Evolutionary conservation across 2,797 vertebrate genomes (phyloP), one percentile per base, ranked within the genome.

Genomic region (Pseudochirops corinnae): DNA sequence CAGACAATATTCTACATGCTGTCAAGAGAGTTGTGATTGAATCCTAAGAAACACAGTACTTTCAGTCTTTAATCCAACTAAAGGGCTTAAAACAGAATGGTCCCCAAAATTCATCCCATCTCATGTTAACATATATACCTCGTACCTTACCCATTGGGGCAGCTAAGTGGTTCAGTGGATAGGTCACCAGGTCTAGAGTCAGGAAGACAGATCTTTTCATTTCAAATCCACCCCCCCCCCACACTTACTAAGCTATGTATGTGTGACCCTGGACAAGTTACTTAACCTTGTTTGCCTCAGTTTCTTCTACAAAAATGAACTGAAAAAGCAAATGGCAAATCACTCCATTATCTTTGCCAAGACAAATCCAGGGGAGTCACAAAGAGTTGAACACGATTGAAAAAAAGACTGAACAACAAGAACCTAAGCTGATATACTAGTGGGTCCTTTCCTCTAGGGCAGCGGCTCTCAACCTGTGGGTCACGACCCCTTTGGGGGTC

Each of bases 51-150:
- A 10, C 0, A 2, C 6, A 82, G 26, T 82, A 21, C 39, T 82
- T 82, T 82, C 13, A n/a, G 7, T 82, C 74, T 82, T 95, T 93
- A 74, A 97, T 93, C 67, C 9, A 52, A 56, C 39, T 92, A 90
- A 92, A 53, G 93, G 93, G 46, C 18, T 95, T 93, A 93, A 95
- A 95, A 92, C 91, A 92, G 56, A 95, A 39, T 92, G 29, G 33
- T 96, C 53, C 93, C 10, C 87, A 50, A 92, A 91, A 33, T 16
- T 33, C 46, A n/a, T 57, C 0, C 57, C 74, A 92, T 24, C 24
- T 96, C 6, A 92, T 82, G 18, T 21, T 87, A 26, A 50, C 3
- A 26, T 50, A 18, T 18, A 6, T 67, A 67, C 33, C 33, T 39
- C 21, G 39, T 50, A 12, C 39, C 74, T 50, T 82, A 82, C 67